Evolutionary conservation across 2,797 vertebrate genomes (phyloP), one percentile per base, ranked within the genome.

Genomic region (Apogon talboti): DNA sequence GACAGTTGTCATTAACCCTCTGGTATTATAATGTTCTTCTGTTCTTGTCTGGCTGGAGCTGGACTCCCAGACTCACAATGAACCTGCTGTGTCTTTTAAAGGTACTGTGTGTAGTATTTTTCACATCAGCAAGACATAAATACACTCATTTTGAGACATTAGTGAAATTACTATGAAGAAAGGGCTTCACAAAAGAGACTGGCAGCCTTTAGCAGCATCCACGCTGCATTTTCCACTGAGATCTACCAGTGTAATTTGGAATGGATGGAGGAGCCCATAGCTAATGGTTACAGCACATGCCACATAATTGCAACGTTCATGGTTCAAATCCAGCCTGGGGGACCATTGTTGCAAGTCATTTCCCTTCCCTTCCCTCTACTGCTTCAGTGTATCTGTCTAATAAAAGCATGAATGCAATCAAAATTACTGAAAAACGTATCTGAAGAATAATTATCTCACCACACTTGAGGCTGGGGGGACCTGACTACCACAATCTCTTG

Each of bases 1-100:
- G 74, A 82, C 66, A 68, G 71, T 55, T 76, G 81, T 73, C 74
- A 81, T 83, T 81, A 81, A 58, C 30, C 33, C 14, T 45, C 10
- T 37, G 58, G 0, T 58, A 56, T 61, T 52, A 71, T 68, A 65
- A 63, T 6, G 10, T 43, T 65, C 35, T 65, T 19, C 43, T 47
- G 33, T n/a, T 33, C 55, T 44, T 6, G 52, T 63, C 78, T 83
- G 71, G 42, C 58, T 40, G 47, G 1, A 38, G 58, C 46, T 42
- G n/a, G 30, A 15, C 54, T 74, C 51, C 6, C 35, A 63, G 16
- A 51, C 64, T 58, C 57, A 13, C 76, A 43, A 61, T 73, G 38
- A 56, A 12, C 21, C 21, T 2, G 21, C 21, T 24, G 21, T 24
- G 21, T 24, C 2, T 24, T 24, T 24, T 24, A 33, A 53, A 24